phyloP scores from a whole-genome alignment of 2,113 vertebrate species.

The Erpornis zantholeuca region DNA sequence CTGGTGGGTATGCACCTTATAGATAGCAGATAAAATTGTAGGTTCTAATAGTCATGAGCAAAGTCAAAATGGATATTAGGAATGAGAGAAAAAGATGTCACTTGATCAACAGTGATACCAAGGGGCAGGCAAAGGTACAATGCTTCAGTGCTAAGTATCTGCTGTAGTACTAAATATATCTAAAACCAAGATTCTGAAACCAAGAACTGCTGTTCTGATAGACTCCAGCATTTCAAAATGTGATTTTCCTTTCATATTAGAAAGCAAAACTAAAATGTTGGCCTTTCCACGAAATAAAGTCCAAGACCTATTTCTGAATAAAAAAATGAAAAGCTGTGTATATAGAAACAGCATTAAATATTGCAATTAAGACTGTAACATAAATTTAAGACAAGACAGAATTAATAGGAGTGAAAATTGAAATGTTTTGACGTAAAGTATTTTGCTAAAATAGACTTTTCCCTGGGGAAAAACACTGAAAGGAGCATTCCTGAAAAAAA shows the following conservation, averaged over 20 bases:
- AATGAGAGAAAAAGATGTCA: not conserved
- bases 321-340: not conserved
- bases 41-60: not conserved
- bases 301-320: not conserved
- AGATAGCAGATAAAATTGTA: not conserved
- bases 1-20: not conserved
- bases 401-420: not conserved
- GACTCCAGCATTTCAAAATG: not conserved
- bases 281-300: not conserved
- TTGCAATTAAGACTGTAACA: not conserved
- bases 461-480: not conserved
- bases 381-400: not conserved
- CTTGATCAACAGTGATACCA: not conserved
- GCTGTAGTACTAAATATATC: not conserved
- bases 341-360: not conserved
- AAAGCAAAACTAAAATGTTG: not conserved
- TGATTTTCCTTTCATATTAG: not conserved
- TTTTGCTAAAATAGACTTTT: not conserved
- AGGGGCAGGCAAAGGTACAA: not conserved
- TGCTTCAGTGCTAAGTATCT: not conserved
- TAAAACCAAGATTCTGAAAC: not conserved
- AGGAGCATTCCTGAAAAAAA: not conserved
- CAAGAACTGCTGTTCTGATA: not conserved
- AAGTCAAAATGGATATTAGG: not conserved
- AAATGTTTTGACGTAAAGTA: not conserved